Evolutionary conservation across 2,888 invertebrate species (phyloP).

Genomic region (Cheilosia vernalis): DNA sequence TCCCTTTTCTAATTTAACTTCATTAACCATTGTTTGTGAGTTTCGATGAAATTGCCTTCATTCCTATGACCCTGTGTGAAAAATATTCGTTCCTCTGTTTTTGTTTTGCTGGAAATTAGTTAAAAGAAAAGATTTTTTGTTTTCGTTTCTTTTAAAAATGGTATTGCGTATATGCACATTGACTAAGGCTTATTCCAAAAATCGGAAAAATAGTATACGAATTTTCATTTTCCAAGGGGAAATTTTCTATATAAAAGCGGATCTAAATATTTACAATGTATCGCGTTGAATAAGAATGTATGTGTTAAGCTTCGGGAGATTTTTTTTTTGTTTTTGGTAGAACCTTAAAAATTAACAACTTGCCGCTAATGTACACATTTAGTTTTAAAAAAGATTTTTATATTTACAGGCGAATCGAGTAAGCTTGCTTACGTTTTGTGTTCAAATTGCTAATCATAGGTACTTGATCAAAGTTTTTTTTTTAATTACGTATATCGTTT

Average conservation of each 20-base stretch:
- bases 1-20: constrained; percentile 77
- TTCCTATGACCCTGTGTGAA: constrained; percentile 65
- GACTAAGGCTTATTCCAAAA: constrained; percentile 75
- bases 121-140: constrained; percentile 6
- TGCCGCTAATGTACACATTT: constrained; percentile 58
- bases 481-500: constrained; percentile 77
- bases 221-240: constrained; percentile 63
- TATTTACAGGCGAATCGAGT: constrained; percentile 76
- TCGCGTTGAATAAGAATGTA: constrained; percentile 40
- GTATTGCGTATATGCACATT: constrained; percentile 70
- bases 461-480: constrained; percentile 72
- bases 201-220: constrained; percentile 74
- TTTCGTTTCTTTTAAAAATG: constrained; percentile 34
- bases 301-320: constrained; percentile 33
- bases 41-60: constrained; percentile 46
- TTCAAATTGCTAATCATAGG: constrained; percentile 72
- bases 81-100: constrained; percentile 41
- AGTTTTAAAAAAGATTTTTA: constrained; percentile 71
- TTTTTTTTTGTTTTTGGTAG: background rate
- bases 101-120: constrained; percentile 20
- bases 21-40: constrained; percentile 35
- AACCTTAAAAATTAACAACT: constrained; percentile 48
- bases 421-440: constrained; percentile 45
- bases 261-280: constrained; percentile 64
- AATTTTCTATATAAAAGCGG: constrained; percentile 58